A percentile compares a stretch with the other conserved stretches of the same genome.
These are phyloP conservation scores for Aethes cnicana DNA, from an alignment of 2,888 invertebrate genomes.

Conservation along the genomic window DNA sequence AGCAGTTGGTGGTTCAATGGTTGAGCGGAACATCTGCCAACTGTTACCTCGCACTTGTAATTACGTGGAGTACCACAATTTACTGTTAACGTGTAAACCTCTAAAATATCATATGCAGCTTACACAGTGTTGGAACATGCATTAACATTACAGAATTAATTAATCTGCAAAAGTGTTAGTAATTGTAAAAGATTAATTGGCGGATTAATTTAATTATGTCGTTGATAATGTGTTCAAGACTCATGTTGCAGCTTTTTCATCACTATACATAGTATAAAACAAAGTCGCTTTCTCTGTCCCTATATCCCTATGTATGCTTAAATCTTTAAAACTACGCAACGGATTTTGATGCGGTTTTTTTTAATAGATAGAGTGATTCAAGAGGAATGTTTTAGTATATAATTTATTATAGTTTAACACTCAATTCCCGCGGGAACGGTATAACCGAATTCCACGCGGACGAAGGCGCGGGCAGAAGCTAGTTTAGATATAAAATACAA, in stretches of 20 bases:
- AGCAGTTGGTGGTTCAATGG: constrained; percentile 46
- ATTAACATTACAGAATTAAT: constrained; percentile 29
- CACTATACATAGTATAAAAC: constrained; percentile 17
- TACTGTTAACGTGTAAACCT: constrained; percentile 11
- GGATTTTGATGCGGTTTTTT: too few species aligned
- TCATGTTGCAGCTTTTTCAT: constrained; percentile 23
- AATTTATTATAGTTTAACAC: too few species aligned
- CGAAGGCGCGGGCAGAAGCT: too few species aligned
- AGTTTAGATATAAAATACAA: too few species aligned
- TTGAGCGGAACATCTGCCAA: constrained; percentile 49
- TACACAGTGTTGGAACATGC: constrained; percentile 6
- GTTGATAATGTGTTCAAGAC: constrained; percentile 19
- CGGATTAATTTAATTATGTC: constrained; percentile 24
- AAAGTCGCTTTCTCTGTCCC: too few species aligned
- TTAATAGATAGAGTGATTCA: too few species aligned
- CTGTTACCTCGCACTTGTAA: constrained; percentile 40
- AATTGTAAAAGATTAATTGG: too few species aligned
- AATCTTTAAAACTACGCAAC: too few species aligned
- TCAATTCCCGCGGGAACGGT: too few species aligned
- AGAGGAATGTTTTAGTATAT: too few species aligned
- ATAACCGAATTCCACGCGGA: too few species aligned
- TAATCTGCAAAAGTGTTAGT: constrained; percentile 27
- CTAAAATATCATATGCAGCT: constrained; percentile 3
- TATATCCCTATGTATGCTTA: too few species aligned
- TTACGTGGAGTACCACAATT: constrained; percentile 31